phyloP scores from a whole-genome alignment of 2,113 vertebrate species.

The Henicopernis longicauda region DNA sequence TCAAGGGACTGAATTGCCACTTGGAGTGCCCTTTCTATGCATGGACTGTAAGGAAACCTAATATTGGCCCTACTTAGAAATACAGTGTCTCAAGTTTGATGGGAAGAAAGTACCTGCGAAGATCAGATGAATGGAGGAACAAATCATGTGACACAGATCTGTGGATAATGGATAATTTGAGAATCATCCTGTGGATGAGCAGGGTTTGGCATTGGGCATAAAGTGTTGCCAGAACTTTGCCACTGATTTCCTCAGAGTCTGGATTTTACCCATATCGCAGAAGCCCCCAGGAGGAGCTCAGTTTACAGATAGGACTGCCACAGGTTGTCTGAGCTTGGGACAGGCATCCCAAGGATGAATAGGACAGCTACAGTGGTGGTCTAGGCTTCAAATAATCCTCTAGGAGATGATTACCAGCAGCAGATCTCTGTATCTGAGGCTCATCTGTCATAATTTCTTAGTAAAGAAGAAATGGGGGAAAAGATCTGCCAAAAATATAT shows the following conservation, averaged over 20 bases:
- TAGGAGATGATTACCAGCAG: background rate
- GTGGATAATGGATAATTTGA: background rate
- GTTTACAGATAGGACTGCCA: background rate
- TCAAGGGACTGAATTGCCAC: background rate
- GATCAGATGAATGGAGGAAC: background rate
- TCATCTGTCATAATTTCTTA: conserved; percentile 45
- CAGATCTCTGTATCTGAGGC: background rate
- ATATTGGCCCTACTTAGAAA: background rate
- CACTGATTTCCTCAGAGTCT: background rate
- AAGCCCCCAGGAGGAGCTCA: background rate
- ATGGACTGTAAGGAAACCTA: background rate
- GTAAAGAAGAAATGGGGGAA: conserved; percentile 14
- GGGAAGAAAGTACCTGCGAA: background rate
- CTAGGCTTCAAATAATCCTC: conserved; percentile 1
- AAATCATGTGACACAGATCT: background rate
- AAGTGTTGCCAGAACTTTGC: background rate
- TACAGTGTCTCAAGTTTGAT: background rate
- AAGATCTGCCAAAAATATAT: conserved; percentile 42
- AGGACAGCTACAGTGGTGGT: background rate
- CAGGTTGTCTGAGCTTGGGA: background rate
- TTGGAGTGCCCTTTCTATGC: background rate
- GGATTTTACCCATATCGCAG: background rate
- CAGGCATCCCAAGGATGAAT: background rate
- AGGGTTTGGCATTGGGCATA: background rate
- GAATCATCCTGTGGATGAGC: background rate